A percentile compares a stretch with the other conserved stretches of the same genome.
These are phyloP conservation scores for Thaumatotibia leucotreta DNA, from an alignment of 1,140 invertebrate species.

Conservation along the genomic window DNA sequence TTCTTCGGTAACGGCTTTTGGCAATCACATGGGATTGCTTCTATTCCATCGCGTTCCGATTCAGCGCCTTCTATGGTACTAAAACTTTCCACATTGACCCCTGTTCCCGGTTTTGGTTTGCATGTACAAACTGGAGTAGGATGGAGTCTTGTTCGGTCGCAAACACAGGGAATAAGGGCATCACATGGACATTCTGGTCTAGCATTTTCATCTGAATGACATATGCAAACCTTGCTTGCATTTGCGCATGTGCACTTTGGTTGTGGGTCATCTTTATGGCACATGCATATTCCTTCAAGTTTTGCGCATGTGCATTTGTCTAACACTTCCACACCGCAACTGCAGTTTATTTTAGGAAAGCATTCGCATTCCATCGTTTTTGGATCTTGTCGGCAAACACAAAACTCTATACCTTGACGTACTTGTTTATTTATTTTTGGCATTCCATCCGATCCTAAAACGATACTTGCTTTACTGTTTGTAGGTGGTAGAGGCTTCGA, in stretches of 20 bases:
- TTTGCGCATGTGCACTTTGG: conserved; percentile 43
- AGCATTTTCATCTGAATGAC: conserved; percentile 40
- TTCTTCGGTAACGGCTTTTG: conserved; percentile 40
- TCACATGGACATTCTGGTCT: conserved; percentile 45
- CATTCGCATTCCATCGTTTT: conserved; percentile 52
- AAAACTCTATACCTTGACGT: conserved; percentile 28
- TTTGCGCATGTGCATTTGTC: conserved; percentile 44
- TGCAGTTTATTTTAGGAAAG: conserved; percentile 44
- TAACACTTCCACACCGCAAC: conserved; percentile 45
- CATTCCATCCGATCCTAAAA: conserved; percentile 51
- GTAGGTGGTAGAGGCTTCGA: conserved; percentile 32
- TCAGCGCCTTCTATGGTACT: conserved; percentile 19
- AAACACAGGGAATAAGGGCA: conserved; percentile 52
- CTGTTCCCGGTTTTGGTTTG: conserved; percentile 38
- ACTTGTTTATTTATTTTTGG: conserved; percentile 49
- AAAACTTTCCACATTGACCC: conserved; percentile 10
- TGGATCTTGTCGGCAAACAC: conserved; percentile 44
- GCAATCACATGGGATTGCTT: conserved; percentile 42
- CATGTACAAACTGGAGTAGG: conserved; percentile 50
- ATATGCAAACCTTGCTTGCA: conserved; percentile 43
- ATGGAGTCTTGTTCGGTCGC: conserved; percentile 35
- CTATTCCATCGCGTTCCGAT: not conserved
- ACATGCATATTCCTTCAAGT: conserved; percentile 50
- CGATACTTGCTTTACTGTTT: conserved; percentile 47
- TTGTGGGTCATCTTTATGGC: conserved; percentile 36